phyloP scores from a whole-genome alignment of 2,888 invertebrate genomes.

The Clistopyga incitator region DNA sequence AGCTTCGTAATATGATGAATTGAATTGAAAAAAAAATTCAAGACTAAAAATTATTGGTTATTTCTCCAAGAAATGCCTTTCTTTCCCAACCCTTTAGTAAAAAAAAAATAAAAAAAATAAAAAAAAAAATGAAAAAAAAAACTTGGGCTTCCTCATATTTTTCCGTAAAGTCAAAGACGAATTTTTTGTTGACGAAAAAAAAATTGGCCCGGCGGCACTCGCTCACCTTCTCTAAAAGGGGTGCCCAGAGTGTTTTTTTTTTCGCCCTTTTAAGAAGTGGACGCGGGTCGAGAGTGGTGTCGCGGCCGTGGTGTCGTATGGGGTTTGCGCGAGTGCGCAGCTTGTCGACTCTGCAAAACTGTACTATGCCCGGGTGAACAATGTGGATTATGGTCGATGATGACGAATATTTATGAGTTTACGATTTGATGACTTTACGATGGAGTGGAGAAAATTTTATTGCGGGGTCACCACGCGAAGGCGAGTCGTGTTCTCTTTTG shows the following conservation, averaged over 20 bases:
- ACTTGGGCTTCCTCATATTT: conserved; percentile 15
- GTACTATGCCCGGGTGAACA: background rate
- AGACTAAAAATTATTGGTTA: background rate
- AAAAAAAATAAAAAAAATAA: no score
- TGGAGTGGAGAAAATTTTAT: conserved; percentile 22
- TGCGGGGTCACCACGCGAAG: conserved; percentile 34
- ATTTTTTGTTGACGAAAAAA: conserved; percentile 24
- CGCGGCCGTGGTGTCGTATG: background rate
- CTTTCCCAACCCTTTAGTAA: background rate
- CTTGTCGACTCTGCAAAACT: conserved; percentile 27
- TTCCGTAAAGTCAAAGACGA: conserved; percentile 12
- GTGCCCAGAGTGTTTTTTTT: background rate
- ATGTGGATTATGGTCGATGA: conserved; percentile 52
- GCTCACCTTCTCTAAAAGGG: no score
- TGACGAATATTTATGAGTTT: conserved; percentile 53
- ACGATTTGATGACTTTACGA: conserved; percentile 43
- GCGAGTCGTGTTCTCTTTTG: background rate
- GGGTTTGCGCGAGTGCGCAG: background rate
- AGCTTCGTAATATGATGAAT: no score
- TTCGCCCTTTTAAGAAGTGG: background rate
- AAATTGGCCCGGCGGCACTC: background rate
- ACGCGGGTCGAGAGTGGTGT: conserved; percentile 13
- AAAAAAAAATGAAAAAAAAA: no score
- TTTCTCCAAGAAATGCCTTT: background rate
- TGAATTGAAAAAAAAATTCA: no score